Base-by-base conservation (phyloP, 2,888 invertebrate species). In the Odontocolon sp. region DNA sequence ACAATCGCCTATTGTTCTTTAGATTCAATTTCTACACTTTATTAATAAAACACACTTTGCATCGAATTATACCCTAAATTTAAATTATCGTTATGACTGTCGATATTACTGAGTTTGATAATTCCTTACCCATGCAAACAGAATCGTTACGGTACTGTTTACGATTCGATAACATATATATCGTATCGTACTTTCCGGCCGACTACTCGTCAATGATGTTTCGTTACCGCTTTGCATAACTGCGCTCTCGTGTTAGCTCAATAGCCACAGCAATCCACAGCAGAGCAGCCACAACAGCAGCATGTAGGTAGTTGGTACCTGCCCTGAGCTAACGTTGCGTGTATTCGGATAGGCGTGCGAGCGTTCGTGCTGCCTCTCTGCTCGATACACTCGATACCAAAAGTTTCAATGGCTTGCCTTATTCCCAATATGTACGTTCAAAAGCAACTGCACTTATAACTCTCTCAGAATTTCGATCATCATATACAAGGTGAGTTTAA, bases 181-280 rank as follows among this genome's bases (percentile, higher is more conserved):
- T 63, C 40, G 66, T 47, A 16, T 45, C 33, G 57, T 54, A 63
- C 75, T 78, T 78, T 69, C 81, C 82, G 75, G 76, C 75, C 79
- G 79, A 82, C 78, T 79, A 73, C 77, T 77, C 82, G 79, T 69
- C 80, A 76, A 86, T 84, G 85, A 86, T 79, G 83, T 83, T 85
- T 82, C 81, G 83, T 86, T 85, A 86, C 84, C 83, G 82, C 66
- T 79, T 82, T 76, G 83, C 82, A 80, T 82, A 85, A 82, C 71
- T 67, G 83, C 78, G 70, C 76, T 76, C 81, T 72, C 67, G 61
- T 54, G 45, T 67, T 54, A 68, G 67, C 16, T 31, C 76, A 63
- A 57, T 72, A 63, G 31, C 54, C 54, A 8, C 54, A 70, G 61
- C 78, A 72, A 74, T 80, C 75, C 66, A 56, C 67, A 74, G 67